Base-by-base conservation (phyloP, 2,888 invertebrate species). In the Lasioglossum zephyrum region DNA sequence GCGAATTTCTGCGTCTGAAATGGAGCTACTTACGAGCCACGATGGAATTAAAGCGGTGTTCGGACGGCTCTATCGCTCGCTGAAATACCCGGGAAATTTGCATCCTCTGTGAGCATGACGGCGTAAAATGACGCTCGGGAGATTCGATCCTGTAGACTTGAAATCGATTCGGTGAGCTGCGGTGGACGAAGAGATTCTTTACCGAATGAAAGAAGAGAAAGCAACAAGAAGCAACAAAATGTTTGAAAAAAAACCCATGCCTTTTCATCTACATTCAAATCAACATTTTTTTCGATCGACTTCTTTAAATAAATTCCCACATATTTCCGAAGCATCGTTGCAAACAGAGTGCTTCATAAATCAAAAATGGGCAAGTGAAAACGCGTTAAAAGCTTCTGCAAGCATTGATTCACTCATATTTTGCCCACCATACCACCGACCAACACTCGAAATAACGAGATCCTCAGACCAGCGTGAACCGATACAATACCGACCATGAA, bases 361-460 rank as follows among this genome's bases (percentile, higher is more conserved):
- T 49, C 4, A 22, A 22, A 49, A 49, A 49, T n/a, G 2, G 22
- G 22, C 22, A 22, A 49, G 6, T 49, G 22, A 53, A 49, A 53
- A 22, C 22, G 53, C 22, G 53, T 53, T 22, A 8, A 8, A 53
- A 53, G 22, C 22, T 53, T 22, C 8, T 8, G 49, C 0, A 18
- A 49, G 16, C 16, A 18, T 18, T 18, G 49, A 49, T 5, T 49
- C 18, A 18, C 5, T 18, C 49, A 49, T 18, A 5, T 49, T 49
- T 5, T 49, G 49, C 16, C 49, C 18, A 49, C 18, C 49, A 9
- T n/a, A 2, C 11, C 1, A 2, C 11, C 1, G 57, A 22, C 22
- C 39, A 16, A 16, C 31, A n/a, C 36, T 66, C 66, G 82, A 76
- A 53, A 73, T 81, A 83, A 83, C 63, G 75, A 81, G 60, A 72